Percentiles rank a stretch among this genome's conserved stretches.
These are phyloP conservation scores for Umimayanthus kanabou DNA, from an alignment of 92 coral and sea anemone species.

Conservation along the genomic window DNA sequence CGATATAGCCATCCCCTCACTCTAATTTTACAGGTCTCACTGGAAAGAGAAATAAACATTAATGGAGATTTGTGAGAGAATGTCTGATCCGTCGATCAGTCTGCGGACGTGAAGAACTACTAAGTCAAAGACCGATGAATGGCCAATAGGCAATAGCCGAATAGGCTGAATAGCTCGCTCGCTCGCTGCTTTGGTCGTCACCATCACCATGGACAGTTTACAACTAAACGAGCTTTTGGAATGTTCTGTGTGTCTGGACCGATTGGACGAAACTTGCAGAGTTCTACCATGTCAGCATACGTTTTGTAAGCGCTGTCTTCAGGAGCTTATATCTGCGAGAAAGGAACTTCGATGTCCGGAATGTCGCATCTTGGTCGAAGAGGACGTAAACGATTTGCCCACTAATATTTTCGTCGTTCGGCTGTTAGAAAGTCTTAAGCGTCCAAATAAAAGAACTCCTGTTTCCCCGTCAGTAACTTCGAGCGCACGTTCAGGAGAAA, in stretches of 20 bases:
- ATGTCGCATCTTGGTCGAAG: constrained; percentile 81
- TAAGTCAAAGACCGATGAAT: not conserved
- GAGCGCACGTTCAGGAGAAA: constrained; percentile 26
- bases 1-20: too few species aligned
- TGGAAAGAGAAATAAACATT: not conserved
- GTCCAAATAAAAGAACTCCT: constrained; percentile 55
- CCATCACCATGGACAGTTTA: constrained; percentile 65
- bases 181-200: not conserved
- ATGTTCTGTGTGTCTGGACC: constrained; percentile 94
- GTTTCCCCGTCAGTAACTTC: constrained; percentile 37
- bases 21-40: not conserved
- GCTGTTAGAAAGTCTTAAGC: constrained; percentile 81
- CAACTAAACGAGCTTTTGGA: constrained; percentile 87
- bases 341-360: constrained; percentile 97
- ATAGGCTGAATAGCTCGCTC: too few species aligned
- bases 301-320: constrained; percentile 84
- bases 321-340: constrained; percentile 73
- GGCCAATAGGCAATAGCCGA: too few species aligned
- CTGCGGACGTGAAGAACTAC: not conserved
- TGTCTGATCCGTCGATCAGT: not conserved
- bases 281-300: constrained; percentile 99
- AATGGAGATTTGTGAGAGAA: not conserved
- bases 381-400: constrained; percentile 83
- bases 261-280: constrained; percentile 86
- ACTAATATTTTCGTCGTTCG: constrained; percentile 85